Base-by-base conservation (phyloP, 2,113 vertebrate genomes). In the Pan paniscus region DNA sequence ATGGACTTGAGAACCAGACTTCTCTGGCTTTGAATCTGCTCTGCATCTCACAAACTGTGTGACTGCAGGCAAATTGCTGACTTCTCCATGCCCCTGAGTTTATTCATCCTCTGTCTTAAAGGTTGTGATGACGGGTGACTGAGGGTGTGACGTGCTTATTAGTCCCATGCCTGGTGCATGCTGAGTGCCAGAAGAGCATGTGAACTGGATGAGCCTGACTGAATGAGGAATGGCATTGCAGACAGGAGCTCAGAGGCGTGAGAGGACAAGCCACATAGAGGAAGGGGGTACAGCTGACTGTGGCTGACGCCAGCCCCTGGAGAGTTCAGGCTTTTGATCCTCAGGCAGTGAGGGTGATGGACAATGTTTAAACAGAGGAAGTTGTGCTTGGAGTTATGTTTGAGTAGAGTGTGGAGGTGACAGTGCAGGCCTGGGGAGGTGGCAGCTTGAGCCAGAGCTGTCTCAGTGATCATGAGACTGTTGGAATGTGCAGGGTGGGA, bases 101-200 rank as follows among this genome's bases (percentile, higher is more conserved):
- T n/a, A 23, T 22, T 38, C 68, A 16, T 3, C 25, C 22, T 76
- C 40, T 30, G 9, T 18, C n/a, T 67, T 48, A 11, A 23, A 32
- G n/a, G 25, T 6, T 59, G 25, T 32, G 23, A 8, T n/a, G 68
- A 79, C 18, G 6, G 13, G 25, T 27, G 5, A 11, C n/a, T 3
- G 55, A 18, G 61, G 61, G 48, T 2, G 1, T 17, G 38, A 22
- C 18, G 32, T 25, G 43, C 57, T 38, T 6, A 20, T 81, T 48
- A 2, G 70, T 17, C 14, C 30, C 2, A 0, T 55, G 38, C 40
- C 40, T 25, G 16, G 40, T 59, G 20, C 27, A 2, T 17, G 3
- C 46, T 23, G 32, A 48, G 18, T 67, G 16, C 55, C 2, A 0
- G 48, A 16, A 27, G 61, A 55, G 23, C 27, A 30, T 55, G 20